Evolutionary conservation across 1,140 invertebrate genomes (phyloP).

Genomic region (Bradynema listronoti): DNA sequence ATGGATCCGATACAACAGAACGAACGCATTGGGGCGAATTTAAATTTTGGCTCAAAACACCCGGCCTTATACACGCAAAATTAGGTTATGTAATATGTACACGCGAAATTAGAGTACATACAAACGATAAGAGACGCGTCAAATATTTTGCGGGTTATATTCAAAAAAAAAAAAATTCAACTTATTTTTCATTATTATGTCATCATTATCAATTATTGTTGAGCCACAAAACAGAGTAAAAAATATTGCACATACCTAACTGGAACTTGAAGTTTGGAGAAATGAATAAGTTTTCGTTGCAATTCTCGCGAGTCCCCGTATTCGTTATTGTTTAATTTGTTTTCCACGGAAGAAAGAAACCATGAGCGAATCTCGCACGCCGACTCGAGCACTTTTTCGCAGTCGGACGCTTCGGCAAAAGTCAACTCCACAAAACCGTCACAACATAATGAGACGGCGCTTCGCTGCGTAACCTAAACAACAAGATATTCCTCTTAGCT

Average conservation of each 20-base stretch:
- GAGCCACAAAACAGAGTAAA: too few relatives aligned
- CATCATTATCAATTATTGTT: too few relatives aligned
- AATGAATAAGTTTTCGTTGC: slow-evolving; percentile 24
- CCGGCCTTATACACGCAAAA: too few relatives aligned
- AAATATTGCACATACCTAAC: slow-evolving; percentile 16
- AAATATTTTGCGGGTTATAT: too few relatives aligned
- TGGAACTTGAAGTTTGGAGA: slow-evolving; percentile 16
- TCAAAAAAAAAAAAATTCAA: too few relatives aligned
- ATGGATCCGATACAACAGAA: too few relatives aligned
- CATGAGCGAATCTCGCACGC: slow-evolving; percentile 28
- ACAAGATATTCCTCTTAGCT: neutral
- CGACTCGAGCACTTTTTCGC: slow-evolving; percentile 16
- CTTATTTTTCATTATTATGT: too few relatives aligned
- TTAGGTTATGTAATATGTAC: too few relatives aligned
- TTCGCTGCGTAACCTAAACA: slow-evolving; percentile 25
- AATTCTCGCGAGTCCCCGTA: slow-evolving; percentile 21
- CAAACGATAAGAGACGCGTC: too few relatives aligned
- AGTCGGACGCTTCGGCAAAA: slow-evolving; percentile 26
- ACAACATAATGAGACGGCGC: slow-evolving; percentile 16
- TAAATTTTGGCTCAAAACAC: too few relatives aligned
- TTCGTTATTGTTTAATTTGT: slow-evolving; percentile 31
- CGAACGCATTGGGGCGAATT: too few relatives aligned
- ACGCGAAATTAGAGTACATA: too few relatives aligned
- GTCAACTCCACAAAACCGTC: slow-evolving; percentile 39
- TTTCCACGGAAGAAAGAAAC: slow-evolving; percentile 17